Base-by-base conservation (phyloP, 1,140 invertebrate genomes). In the Elysia chlorotica region DNA sequence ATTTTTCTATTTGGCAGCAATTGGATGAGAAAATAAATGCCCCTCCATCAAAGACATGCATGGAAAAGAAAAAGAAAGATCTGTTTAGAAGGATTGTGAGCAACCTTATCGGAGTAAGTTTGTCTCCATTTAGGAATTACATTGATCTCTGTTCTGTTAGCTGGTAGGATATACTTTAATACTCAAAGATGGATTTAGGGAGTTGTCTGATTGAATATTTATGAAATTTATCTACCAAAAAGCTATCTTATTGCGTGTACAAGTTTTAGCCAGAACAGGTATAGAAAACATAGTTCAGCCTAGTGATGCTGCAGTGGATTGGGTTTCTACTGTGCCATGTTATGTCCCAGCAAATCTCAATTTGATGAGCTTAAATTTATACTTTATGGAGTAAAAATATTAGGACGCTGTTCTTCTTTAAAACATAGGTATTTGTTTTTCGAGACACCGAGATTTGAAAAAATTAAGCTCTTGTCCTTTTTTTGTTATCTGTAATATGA, bases 41-140 rank as follows among this genome's bases (percentile, higher is more conserved):
- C n/a, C 36, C 38, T 17, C 90, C 90, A 28, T 76, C 81, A 63
- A 79, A 82, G 63, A 77, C 82, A 59, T 54, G 81, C 57, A 67
- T 94, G 19, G 95, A 96, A 79, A 95, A 95, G 82, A 92, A 92
- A 73, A 96, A 95, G 84, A 95, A 95, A 79, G 95, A 96, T 83
- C 88, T 94, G 19, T 96, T 96, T 85, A 96, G 94, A 85, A 95
- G 95, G 87, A 91, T 97, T 54, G 94, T 95, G 1, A 91, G 91
- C 72, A 92, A 92, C 87, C 92, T 94, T 30, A 85, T 87, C 61
- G 85, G 84, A 71, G 86, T 87, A 77, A 78, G 82, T 71, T 33
- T 30, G 10, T 59, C 17, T 59, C 25, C 25, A 59, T 17, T 6
- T 59, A 17, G 17, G 10, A 48, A 48, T 10, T 48, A 14, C 10